A percentile compares a stretch with the other conserved stretches of the same genome.
Evolutionary conservation across 2,888 invertebrate species (phyloP).

Genomic region (Stenodera caucasica): DNA sequence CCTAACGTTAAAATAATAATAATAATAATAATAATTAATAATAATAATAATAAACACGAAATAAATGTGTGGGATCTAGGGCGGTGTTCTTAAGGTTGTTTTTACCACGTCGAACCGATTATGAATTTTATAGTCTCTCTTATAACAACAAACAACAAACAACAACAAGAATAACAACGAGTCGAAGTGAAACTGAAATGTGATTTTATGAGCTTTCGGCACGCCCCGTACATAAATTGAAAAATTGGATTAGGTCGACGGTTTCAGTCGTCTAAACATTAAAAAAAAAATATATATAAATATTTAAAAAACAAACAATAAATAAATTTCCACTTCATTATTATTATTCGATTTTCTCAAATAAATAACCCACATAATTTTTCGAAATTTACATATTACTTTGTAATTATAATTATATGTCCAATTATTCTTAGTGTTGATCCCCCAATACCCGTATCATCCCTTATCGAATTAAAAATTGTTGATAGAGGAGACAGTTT

Average conservation of each 20-base stretch:
- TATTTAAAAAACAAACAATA: neutral
- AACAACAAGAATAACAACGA: neutral
- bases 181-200: constrained; percentile 36
- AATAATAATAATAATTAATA: neutral
- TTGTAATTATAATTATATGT: too few species aligned
- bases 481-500: too few species aligned
- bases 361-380: too few species aligned
- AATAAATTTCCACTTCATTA: too few species aligned
- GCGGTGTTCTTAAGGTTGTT: constrained; percentile 17
- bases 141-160: neutral
- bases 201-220: constrained; percentile 42
- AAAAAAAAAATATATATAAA: neutral
- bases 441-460: too few species aligned
- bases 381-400: too few species aligned
- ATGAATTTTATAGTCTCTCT: constrained; percentile 23
- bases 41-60: too few species aligned
- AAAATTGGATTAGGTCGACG: constrained; percentile 8
- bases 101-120: constrained; percentile 13
- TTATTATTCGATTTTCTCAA: too few species aligned
- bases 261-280: neutral
- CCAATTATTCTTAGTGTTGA: too few species aligned
- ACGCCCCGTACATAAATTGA: constrained; percentile 45
- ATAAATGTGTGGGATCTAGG: constrained; percentile 11
- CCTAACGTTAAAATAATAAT: too few species aligned
- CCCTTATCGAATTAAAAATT: too few species aligned